phyloP scores from a whole-genome alignment of 1,140 invertebrate species.

The Piezodorus guildinii region DNA sequence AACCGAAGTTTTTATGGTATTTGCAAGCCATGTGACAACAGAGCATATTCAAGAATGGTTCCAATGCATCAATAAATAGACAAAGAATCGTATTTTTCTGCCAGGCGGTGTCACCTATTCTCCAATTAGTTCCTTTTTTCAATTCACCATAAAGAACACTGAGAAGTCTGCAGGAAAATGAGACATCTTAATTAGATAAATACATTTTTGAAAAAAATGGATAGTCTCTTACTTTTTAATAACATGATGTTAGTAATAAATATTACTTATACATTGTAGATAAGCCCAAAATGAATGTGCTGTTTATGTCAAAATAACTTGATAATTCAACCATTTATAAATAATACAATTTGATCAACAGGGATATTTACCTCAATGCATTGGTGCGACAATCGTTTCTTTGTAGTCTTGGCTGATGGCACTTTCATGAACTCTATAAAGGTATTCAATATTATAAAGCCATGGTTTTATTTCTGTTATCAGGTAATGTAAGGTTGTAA shows the following conservation, averaged over 20 bases:
- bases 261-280: too few species aligned
- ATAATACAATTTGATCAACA: too few species aligned
- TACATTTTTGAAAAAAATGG: too few species aligned
- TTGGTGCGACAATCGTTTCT: background rate
- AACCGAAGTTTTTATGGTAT: background rate
- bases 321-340: too few species aligned
- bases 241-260: too few species aligned
- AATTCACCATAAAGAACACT: background rate
- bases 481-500: background rate
- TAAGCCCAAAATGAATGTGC: too few species aligned
- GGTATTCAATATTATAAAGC: background rate
- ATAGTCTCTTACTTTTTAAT: too few species aligned
- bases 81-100: background rate
- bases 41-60: background rate
- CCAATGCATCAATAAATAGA: constrained; percentile 3
- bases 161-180: constrained; percentile 6
- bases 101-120: background rate
- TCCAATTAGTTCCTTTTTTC: background rate
- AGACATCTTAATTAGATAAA: too few species aligned
- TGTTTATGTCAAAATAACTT: too few species aligned
- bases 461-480: constrained; percentile 8
- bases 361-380: background rate
- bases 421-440: background rate
- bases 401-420: background rate
- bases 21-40: background rate